These are phyloP conservation scores for Solenodon paradoxus DNA, from an alignment of 2,113 vertebrate genomes.

Conservation along the genomic window DNA sequence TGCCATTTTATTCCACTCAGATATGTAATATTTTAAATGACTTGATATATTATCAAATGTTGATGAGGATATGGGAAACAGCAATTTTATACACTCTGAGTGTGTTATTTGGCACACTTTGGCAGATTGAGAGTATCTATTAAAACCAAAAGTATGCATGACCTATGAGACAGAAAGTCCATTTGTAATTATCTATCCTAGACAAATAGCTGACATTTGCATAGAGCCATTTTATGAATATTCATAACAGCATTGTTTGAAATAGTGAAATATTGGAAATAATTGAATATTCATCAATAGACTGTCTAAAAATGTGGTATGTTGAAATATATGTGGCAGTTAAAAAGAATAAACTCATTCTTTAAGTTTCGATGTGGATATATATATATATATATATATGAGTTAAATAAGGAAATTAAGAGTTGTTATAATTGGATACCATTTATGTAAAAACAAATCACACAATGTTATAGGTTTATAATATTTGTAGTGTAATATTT, in stretches of 20 bases:
- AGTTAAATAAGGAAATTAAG: background rate
- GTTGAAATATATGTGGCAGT: background rate
- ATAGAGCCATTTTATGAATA: background rate
- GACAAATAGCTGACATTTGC: background rate
- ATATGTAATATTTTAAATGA: background rate
- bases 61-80: background rate
- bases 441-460: background rate
- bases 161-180: background rate
- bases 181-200: background rate
- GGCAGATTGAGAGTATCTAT: background rate
- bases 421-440: background rate
- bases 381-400: background rate
- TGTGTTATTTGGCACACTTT: background rate
- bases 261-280: background rate
- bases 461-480: background rate
- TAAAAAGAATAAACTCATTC: background rate
- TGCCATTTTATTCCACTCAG: background rate
- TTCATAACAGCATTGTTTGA: background rate
- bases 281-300: background rate
- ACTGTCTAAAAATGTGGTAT: background rate
- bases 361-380: background rate
- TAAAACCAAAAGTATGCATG: background rate
- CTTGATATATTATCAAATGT: background rate
- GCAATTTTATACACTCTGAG: background rate
- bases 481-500: background rate